These are phyloP conservation scores for Prolemur simus DNA, from an alignment of 2,113 vertebrate genomes.

Conservation along the genomic window DNA sequence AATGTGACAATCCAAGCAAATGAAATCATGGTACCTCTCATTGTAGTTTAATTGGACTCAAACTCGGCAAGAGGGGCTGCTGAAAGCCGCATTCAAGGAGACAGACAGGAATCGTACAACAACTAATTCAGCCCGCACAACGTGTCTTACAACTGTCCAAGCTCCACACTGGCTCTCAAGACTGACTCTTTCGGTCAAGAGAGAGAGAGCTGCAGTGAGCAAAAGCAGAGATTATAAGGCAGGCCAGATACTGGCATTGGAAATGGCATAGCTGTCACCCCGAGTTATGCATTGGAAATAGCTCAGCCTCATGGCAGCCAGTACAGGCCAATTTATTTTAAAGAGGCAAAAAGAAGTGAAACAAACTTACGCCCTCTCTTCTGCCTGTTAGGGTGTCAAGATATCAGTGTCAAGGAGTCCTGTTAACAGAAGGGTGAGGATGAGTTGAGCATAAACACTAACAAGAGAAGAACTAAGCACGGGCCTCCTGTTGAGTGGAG, in stretches of 20 bases:
- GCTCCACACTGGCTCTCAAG: conserved; percentile 74
- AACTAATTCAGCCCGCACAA: conserved; percentile 64
- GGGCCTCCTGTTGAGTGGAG: conserved; percentile 51
- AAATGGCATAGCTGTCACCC: conserved; percentile 82
- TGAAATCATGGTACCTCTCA: conserved; percentile 61
- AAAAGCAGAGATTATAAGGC: conserved; percentile 76
- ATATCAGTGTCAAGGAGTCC: conserved; percentile 74
- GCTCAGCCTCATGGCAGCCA: conserved; percentile 67
- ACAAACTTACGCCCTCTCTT: conserved; percentile 70
- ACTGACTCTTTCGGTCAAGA: conserved; percentile 74
- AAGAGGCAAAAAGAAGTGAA: conserved; percentile 72
- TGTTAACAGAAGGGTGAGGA: conserved; percentile 59
- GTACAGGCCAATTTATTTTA: conserved; percentile 82
- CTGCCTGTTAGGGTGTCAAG: conserved; percentile 80
- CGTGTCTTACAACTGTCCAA: conserved; percentile 75
- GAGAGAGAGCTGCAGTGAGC: conserved; percentile 70
- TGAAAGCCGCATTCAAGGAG: conserved; percentile 60
- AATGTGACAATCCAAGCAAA: conserved; percentile 69
- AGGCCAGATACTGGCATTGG: conserved; percentile 66
- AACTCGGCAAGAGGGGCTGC: conserved; percentile 58
- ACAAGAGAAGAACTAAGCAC: conserved; percentile 72
- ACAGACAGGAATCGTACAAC: conserved; percentile 75
- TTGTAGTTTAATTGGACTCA: conserved; percentile 81
- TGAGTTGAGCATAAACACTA: conserved; percentile 71
- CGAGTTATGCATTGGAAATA: conserved; percentile 68